Evolutionary conservation across 2,113 vertebrate species (phyloP).

Genomic region (Mesitornis unicolor): DNA sequence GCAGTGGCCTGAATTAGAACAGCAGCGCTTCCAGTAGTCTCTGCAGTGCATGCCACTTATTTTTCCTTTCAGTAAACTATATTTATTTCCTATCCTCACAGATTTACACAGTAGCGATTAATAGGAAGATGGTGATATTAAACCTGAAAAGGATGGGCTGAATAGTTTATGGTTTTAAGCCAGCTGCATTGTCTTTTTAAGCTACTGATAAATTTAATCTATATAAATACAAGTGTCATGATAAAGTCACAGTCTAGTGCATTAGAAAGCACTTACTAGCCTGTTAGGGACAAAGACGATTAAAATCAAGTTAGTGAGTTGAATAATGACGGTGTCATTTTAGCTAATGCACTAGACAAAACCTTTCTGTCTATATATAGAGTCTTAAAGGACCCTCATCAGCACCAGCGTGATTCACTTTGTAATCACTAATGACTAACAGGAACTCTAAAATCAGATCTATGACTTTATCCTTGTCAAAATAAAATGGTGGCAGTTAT

Average conservation of each 20-base stretch:
- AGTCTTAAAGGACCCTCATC: background rate
- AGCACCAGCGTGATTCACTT: background rate
- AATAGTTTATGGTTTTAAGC: background rate
- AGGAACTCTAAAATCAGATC: background rate
- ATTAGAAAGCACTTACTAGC: slow-evolving; percentile 15
- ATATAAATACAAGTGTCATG: slow-evolving; percentile 20
- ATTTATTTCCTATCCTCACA: background rate
- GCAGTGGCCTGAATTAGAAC: background rate
- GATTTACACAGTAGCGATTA: background rate
- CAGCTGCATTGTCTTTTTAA: background rate
- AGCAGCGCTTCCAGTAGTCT: background rate
- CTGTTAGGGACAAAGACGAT: slow-evolving; percentile 28
- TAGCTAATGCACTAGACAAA: background rate
- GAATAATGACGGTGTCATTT: background rate
- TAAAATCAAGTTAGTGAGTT: slow-evolving; percentile 23
- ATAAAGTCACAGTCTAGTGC: slow-evolving; percentile 14
- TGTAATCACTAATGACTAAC: background rate
- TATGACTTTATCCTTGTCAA: background rate
- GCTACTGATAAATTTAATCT: slow-evolving; percentile 20
- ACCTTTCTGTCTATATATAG: background rate
- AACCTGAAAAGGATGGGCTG: background rate
- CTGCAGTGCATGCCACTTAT: background rate
- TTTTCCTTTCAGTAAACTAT: background rate
- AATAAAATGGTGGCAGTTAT: background rate
- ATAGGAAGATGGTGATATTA: background rate